Base-by-base conservation (phyloP, 2,888 invertebrate genomes). In the Baccha elongata region DNA sequence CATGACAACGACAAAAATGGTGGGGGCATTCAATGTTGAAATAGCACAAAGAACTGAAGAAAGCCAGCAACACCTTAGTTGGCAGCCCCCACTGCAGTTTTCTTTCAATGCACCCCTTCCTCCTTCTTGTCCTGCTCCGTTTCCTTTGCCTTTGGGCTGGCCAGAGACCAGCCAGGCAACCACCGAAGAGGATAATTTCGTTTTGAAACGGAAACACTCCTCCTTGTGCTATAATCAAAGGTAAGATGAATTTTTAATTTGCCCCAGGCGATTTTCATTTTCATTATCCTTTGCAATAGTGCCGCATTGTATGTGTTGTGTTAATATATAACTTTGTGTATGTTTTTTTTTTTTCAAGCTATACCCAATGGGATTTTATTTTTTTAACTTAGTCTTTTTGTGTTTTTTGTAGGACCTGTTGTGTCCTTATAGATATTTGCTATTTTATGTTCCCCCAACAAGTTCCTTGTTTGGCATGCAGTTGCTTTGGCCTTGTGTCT, bases 181-280 rank as follows among this genome's bases (percentile, higher is more conserved):
- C 48, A 64, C 64, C 55, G 64, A 73, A 42, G 72, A 78, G 78
- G 55, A 73, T 73, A 68, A 78, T 71, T 83, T 67, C 60, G 40
- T 46, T 76, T 40, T 53, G 35, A 62, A 46, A 62, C 60, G 72
- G 42, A 76, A 67, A 62, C 50, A 48, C 60, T 72, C 72, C 55
- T 68, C 37, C 72, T 68, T 40, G 48, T 68, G 32, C 72, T 52
- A 55, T 83, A 83, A 83, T 78, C 83, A 78, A 83, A 83, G 83
- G 83, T 83, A 83, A 83, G 83, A 83, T 83, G 67, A 76, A 83
- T 78, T 83, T 83, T 83, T 78, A 83, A 83, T 83, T 78, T 73
- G 68, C 83, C 42, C 37, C 37, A 48, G 78, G 83, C 83, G 83
- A 83, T 73, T 83, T 78, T 73, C 71, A 83, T 78, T 83, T 73